Base-by-base conservation (phyloP, 2,797 vertebrate genomes). In the Micromesistius poutassou region DNA sequence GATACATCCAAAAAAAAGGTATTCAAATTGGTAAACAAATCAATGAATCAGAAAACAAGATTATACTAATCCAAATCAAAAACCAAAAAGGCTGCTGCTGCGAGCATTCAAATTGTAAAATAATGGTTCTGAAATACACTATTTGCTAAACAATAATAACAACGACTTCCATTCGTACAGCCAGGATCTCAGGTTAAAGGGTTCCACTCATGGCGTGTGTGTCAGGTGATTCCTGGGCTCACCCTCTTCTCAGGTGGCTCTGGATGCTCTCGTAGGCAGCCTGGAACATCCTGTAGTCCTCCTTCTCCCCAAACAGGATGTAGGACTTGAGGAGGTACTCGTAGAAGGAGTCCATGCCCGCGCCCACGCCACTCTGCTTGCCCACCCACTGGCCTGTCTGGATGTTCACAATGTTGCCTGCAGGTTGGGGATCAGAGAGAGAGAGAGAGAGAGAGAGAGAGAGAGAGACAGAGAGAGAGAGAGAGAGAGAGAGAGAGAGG, bases 311-410 rank as follows among this genome's bases (percentile, higher is more conserved):
- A 88, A 99, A 99, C 30, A 99, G 95, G 81, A 99, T 97, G 92
- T 99, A 98, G 0, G 98, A 97, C 84, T 99, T 99, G 75, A 99
- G 94, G 79, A 99, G 94, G 84, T 99, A 99, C 83, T 99, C 98
- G 30, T 97, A 99, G 91, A 99, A 99, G 0, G 98, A 99, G 85
- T 99, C 98, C 77, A 96, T 95, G 0, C 98, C 98, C 0, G 98
- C 98, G 55, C 98, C 98, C 73, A 99, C 88, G 3, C 98, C 98
- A 22, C 98, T 99, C 87, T 99, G 98, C 89, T 96, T 98, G 68
- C 97, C 94, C 66, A 99, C 96, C 98, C 98, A 99, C 70, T 96
- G 96, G 74, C 98, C 98, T 0, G 98, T 99, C 90, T 99, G 98
- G 89, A 99, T 98, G 86, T 99, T 97, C 75, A 99, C 96, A 74